A percentile compares a stretch with the other conserved stretches of the same genome.
Evolutionary conservation across 1,140 invertebrate genomes (phyloP).

Genomic region (Proctacanthus coquilletti): DNA sequence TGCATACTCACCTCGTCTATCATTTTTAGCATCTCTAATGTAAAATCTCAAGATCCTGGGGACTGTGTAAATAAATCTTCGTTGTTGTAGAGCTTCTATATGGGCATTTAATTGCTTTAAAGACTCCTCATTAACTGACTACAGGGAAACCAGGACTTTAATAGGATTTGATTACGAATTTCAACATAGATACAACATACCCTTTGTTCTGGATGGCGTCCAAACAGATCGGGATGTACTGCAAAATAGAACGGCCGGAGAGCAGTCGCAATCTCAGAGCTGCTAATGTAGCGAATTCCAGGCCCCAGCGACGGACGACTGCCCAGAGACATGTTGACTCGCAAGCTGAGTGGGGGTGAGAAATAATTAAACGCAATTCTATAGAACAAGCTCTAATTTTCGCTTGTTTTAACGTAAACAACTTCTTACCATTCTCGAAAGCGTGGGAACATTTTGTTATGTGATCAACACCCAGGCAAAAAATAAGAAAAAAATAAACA

Average conservation of each 20-base stretch:
- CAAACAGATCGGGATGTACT: slow-evolving; percentile 90
- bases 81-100: slow-evolving; percentile 54
- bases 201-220: slow-evolving; percentile 73
- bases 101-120: slow-evolving; percentile 74
- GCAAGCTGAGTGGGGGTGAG: no score
- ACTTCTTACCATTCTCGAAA: no score
- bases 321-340: no score
- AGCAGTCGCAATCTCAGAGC: slow-evolving; percentile 68
- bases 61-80: slow-evolving; percentile 38
- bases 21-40: slow-evolving; percentile 43
- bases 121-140: slow-evolving; percentile 83
- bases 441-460: no score
- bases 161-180: slow-evolving; percentile 8
- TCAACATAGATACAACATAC: slow-evolving; percentile 33
- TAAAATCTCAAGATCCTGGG: slow-evolving; percentile 52
- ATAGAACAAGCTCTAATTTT: no score
- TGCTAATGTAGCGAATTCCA: no score
- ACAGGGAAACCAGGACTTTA: slow-evolving; percentile 24
- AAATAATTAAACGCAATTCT: no score
- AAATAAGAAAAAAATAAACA: no score
- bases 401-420: no score
- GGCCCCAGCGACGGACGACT: no score
- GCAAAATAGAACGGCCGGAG: slow-evolving; percentile 86
- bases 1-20: slow-evolving; percentile 10
- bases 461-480: no score